Evolutionary conservation across 2,888 invertebrate species (phyloP).

Genomic region (Microplitis deprimator): DNA sequence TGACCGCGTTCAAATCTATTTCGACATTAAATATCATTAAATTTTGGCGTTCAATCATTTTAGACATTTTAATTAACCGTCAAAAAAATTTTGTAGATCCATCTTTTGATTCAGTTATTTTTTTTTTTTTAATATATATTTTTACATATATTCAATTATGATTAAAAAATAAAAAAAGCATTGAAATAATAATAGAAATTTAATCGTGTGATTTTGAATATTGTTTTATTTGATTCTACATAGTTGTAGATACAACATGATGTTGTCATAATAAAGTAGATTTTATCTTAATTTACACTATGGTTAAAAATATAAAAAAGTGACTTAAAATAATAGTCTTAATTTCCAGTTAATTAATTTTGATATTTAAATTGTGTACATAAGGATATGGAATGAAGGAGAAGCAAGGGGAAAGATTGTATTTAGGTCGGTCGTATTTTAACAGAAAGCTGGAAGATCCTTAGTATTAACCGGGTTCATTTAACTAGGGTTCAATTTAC

Average conservation of each 20-base stretch:
- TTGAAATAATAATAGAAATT: no score
- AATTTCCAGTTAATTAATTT: not conserved
- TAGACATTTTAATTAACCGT: slow-evolving; percentile 15
- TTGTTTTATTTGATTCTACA: no score
- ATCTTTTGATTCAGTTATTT: no score
- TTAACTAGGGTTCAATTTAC: slow-evolving; percentile 12
- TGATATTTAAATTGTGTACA: not conserved
- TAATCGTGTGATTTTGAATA: no score
- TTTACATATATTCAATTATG: no score
- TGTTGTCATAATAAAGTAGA: no score
- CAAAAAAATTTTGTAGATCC: not conserved
- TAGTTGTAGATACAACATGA: no score
- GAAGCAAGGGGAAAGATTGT: not conserved
- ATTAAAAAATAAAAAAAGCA: no score
- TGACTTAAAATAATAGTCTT: not conserved
- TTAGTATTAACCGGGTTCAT: not conserved
- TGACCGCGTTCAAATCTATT: slow-evolving; percentile 19
- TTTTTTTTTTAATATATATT: no score
- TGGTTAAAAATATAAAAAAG: no score
- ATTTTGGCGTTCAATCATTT: slow-evolving; percentile 29
- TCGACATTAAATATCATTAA: slow-evolving; percentile 35
- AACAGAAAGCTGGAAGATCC: slow-evolving; percentile 6
- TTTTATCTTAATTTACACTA: no score
- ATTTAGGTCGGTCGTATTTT: slow-evolving; percentile 11
- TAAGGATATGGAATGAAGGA: not conserved